Base-by-base conservation (phyloP, 2,113 vertebrate species). In the Macroglossus sobrinus region DNA sequence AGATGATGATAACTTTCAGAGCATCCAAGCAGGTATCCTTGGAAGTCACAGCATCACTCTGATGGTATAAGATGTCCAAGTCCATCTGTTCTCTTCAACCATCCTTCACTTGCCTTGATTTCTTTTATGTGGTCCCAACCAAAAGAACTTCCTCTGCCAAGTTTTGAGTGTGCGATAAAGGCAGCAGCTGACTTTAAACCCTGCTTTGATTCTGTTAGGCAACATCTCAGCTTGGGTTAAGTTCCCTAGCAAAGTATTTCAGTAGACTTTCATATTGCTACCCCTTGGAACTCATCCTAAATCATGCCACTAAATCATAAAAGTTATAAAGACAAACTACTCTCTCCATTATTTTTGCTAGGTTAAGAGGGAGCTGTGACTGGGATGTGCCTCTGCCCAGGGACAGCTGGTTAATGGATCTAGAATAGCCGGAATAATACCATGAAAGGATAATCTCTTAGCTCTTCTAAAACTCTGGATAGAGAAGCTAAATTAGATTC, bases 181-280 rank as follows among this genome's bases (percentile, higher is more conserved):
- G 91, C 96, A 93, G 97, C 97, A 94, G 96, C 97, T 98, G 97
- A 95, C 97, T 97, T 97, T 95, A 96, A 97, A 96, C 94, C 91
- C 94, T 78, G 97, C 97, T 97, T 98, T 98, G 97, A 96, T 97
- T 96, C 93, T 92, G 95, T 87, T 96, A 93, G 97, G 94, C 97
- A 97, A 93, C 95, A 90, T 96, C 94, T 97, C 93, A 92, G 93
- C 93, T 81, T 95, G 97, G 97, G 93, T 96, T 94, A 95, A 66
- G 50, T 97, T 97, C 94, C 97, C 96, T 90, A 84, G 93, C 93
- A 76, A 94, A 96, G 93, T 45, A 84, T 96, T 94, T 93, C 94
- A 80, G 79, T 88, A 64, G 95, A 79, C 93, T 96, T 82, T 96
- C 86, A 86, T 63, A 95, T 92, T 5, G 38, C 95, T 95, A 26